Conservation (phyloP, 2,797 vertebrate genomes). For the Pseudochirops cupreus region DNA sequence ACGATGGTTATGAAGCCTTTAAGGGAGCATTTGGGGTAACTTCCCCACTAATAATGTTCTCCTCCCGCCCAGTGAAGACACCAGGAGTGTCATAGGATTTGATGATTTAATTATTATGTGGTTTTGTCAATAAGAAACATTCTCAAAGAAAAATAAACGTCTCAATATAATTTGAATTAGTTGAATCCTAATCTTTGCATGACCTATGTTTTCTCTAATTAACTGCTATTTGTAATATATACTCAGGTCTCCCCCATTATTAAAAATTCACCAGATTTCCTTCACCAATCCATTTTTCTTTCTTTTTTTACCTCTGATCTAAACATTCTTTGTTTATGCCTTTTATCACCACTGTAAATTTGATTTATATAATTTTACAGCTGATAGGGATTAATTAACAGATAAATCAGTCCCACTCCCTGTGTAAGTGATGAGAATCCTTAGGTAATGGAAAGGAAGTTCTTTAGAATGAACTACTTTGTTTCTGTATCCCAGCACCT, state of each 20-base stretch:
- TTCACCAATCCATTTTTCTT: neutral
- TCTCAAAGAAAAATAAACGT: neutral
- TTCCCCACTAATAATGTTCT: neutral
- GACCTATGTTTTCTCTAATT: neutral
- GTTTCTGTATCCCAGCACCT: neutral
- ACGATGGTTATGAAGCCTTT: conserved; percentile 51
- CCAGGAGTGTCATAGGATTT: neutral
- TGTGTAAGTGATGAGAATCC: neutral
- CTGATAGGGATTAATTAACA: neutral
- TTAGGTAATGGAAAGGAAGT: neutral
- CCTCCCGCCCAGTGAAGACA: accelerated
- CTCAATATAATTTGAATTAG: neutral
- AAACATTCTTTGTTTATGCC: neutral
- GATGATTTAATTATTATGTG: neutral
- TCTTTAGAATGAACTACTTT: neutral
- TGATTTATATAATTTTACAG: neutral
- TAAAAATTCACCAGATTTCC: neutral
- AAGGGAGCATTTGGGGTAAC: conserved; percentile 60
- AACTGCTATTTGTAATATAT: neutral
- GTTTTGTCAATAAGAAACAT: conserved; percentile 5
- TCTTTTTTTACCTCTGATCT: neutral
- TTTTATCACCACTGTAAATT: neutral
- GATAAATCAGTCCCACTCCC: neutral
- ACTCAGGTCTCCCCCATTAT: neutral
- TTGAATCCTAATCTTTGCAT: neutral